A percentile compares a stretch with the other conserved stretches of the same genome.
Evolutionary conservation across 2,888 invertebrate species (phyloP).

Genomic region (Linnaemya tessellans): DNA sequence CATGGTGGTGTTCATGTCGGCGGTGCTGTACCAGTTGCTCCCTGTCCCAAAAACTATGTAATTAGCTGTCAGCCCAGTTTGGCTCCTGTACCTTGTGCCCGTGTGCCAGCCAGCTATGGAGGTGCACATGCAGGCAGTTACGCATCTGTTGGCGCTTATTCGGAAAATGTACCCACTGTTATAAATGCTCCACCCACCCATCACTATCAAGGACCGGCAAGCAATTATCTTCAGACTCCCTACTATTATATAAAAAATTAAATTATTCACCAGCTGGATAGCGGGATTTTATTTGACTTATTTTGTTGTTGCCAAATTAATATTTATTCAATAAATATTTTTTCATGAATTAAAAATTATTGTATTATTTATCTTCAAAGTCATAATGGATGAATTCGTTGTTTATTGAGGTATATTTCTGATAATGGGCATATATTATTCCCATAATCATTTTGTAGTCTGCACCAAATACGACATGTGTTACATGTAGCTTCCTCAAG

Average conservation of each 20-base stretch:
- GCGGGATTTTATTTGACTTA: neutral
- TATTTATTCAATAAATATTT: constrained; percentile 5
- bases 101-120: constrained; percentile 25
- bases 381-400: no score
- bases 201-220: constrained; percentile 42
- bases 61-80: constrained; percentile 70
- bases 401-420: no score
- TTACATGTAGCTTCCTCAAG: no score
- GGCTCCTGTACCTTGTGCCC: constrained; percentile 55
- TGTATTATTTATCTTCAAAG: neutral
- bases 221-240: constrained; percentile 56
- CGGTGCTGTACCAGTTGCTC: constrained; percentile 38
- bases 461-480: no score
- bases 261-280: neutral
- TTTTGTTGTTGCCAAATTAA: constrained; percentile 20
- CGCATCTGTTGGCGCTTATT: constrained; percentile 44
- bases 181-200: constrained; percentile 48
- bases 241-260: constrained; percentile 47
- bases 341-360: neutral
- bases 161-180: constrained; percentile 54
- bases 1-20: constrained; percentile 5
- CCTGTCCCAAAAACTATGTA: constrained; percentile 64
- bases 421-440: no score
- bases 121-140: neutral
- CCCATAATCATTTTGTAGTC: no score